Evolutionary conservation across 2,888 invertebrate genomes (phyloP).

Genomic region (Orchesellides sinensis): DNA sequence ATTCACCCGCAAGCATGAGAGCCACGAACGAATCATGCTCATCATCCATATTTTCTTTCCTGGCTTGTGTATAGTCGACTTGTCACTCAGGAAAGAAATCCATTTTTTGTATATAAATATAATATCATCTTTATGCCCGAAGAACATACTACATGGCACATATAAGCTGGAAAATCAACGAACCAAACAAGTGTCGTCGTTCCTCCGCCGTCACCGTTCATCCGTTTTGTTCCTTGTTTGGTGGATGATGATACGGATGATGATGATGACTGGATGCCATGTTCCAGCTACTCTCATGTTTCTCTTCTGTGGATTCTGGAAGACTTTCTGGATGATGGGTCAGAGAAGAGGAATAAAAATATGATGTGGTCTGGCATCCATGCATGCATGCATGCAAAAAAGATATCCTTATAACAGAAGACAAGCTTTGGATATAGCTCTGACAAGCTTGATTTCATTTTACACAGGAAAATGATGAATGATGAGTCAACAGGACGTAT

Average conservation of each 20-base stretch:
- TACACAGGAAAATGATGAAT: slow-evolving; percentile 67
- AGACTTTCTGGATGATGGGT: slow-evolving; percentile 46
- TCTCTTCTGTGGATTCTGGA: neutral
- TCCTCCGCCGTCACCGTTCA: slow-evolving; percentile 57
- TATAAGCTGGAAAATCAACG: slow-evolving; percentile 29
- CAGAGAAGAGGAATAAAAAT: slow-evolving; percentile 1
- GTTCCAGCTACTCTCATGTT: neutral
- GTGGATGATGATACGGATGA: neutral
- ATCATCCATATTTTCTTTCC: neutral
- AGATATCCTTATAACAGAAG: neutral
- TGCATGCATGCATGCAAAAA: too few relatives aligned
- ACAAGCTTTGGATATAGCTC: neutral
- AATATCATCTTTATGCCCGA: neutral
- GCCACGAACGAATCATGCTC: slow-evolving; percentile 36
- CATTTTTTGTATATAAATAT: neutral
- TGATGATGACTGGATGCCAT: neutral
- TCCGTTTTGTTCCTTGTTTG: slow-evolving; percentile 13
- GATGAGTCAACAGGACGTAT: slow-evolving; percentile 70
- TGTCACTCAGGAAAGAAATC: neutral
- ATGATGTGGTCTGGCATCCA: too few relatives aligned
- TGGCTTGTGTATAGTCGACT: neutral
- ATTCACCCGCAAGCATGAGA: slow-evolving; percentile 45
- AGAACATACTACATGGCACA: neutral
- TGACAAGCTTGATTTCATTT: slow-evolving; percentile 11
- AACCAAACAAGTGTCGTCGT: slow-evolving; percentile 59